Base-by-base conservation (phyloP, 2,888 invertebrate species). In the Caenorhabditis doughertyi region DNA sequence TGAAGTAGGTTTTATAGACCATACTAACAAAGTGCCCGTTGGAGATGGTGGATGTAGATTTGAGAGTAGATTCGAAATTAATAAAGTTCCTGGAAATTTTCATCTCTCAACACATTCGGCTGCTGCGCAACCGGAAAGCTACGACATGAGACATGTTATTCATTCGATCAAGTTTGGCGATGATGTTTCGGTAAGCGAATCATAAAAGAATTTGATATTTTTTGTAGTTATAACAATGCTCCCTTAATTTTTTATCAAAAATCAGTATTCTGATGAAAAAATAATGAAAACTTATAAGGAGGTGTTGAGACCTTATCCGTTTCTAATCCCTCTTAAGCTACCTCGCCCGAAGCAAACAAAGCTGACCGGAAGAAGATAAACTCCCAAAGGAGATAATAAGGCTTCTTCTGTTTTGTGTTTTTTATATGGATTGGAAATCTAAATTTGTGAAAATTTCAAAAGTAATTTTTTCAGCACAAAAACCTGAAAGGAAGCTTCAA, bases 101-200 rank as follows among this genome's bases (percentile, higher is more conserved):
- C 94, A 94, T 89, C 92, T 94, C 1, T 94, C 94, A 1, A 94
- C 94, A 5, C 94, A 94, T 90, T 92, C 94, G 1, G 92, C 94
- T 1, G 82, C 89, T 16, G 73, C 88, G 11, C 94, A 94, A 86
- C 94, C 94, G 4, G 92, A 92, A 0, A 88, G 90, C 70, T 93
- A 93, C n/a, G 93, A 94, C 89, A 94, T 94, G 93, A 90, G 92
- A 18, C 94, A 94, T 88, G 87, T 92, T 25, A 93, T 94, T 49
- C 93, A 94, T 89, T 93, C 93, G 81, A 91, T 94, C 29, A 91
- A 92, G 8, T 93, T 93, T 88, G 93, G 93, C 13, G 85, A 89
- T 67, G 82, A 86, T 68, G 81, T 86, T 77, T 70, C 81, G 64
- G 87, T 88, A 23, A 62, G 85, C 55, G 8, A 8, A 51, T 51